phyloP scores from a whole-genome alignment of 2,797 vertebrate species.

The Avahi laniger region DNA sequence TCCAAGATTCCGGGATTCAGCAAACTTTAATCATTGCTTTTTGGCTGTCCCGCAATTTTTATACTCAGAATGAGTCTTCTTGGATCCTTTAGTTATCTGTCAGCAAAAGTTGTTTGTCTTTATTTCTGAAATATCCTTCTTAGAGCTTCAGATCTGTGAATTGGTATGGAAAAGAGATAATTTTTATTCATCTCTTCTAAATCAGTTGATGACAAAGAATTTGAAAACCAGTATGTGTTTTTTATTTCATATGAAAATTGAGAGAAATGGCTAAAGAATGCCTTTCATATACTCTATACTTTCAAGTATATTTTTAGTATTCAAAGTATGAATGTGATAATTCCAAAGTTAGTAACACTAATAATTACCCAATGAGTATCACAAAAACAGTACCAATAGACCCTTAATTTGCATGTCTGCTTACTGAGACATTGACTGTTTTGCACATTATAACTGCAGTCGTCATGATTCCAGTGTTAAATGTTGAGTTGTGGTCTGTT shows the following conservation, averaged over 20 bases:
- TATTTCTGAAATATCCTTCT: neutral
- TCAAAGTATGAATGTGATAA: neutral
- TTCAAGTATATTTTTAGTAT: neutral
- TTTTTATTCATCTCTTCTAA: neutral
- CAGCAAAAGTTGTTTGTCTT: constrained; percentile 29
- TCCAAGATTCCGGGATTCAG: neutral
- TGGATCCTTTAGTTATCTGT: constrained; percentile 8
- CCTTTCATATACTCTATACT: neutral
- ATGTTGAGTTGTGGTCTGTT: neutral
- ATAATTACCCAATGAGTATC: neutral
- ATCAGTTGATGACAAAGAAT: neutral
- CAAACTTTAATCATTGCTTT: neutral
- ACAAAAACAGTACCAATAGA: neutral
- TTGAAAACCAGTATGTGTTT: neutral
- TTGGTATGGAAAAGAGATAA: neutral
- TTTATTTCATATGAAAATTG: neutral
- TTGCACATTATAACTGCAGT: neutral
- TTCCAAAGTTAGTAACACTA: neutral
- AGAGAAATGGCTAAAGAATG: neutral
- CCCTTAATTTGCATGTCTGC: neutral
- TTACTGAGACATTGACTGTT: neutral
- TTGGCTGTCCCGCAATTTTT: neutral
- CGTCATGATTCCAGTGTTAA: neutral
- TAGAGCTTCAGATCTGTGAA: neutral
- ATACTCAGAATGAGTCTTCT: neutral